Base-by-base conservation (phyloP, 2,888 invertebrate species). In the Vandiemenella viatica region DNA sequence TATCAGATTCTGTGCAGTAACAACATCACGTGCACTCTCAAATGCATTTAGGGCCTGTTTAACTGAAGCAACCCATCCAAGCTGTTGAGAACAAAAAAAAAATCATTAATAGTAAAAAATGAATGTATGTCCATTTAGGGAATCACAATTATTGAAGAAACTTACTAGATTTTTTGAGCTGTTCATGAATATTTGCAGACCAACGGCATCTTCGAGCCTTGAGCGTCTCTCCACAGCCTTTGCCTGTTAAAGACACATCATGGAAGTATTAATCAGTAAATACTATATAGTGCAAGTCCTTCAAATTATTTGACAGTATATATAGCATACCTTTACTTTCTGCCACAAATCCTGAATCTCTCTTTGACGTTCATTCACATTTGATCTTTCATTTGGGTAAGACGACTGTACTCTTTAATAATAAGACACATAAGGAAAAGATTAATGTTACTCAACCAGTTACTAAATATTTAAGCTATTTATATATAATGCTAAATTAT, bases 121-220 rank as follows among this genome's bases (percentile, higher is more conserved):
- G 21, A 43, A 43, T 1, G 13, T 18, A n/a, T 43, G 1, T 7
- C 13, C n/a, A 4, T 43, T 20, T 1, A 5, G 5, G 17, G 7
- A 15, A 40, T 1, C 13, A 45, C 1, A 37, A 16, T 23, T 43
- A 20, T 44, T 19, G n/a, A n/a, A n/a, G n/a, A n/a, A n/a, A n/a
- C 62, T 60, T 58, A 71, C 71, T 62, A 74, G 58, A 56, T 81
- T 85, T 56, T 84, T 81, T 10, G 85, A 81, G 62, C 88, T 87
- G 61, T 80, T 83, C 61, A 83, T 83, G 66, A 93, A 92, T 61
- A 95, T 88, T 66, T 96, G 93, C 62, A 89, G 85, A 0, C 96
- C 96, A 3, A 96, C 93, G 1, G 93, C 91, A 61, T 89, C 90
- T 67, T 95, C 92, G 23, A 98, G 74, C 43, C 90, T 73, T 1